These are phyloP conservation scores for Drosophila elegans DNA, from an alignment of 1,140 invertebrate genomes.

Conservation along the genomic window DNA sequence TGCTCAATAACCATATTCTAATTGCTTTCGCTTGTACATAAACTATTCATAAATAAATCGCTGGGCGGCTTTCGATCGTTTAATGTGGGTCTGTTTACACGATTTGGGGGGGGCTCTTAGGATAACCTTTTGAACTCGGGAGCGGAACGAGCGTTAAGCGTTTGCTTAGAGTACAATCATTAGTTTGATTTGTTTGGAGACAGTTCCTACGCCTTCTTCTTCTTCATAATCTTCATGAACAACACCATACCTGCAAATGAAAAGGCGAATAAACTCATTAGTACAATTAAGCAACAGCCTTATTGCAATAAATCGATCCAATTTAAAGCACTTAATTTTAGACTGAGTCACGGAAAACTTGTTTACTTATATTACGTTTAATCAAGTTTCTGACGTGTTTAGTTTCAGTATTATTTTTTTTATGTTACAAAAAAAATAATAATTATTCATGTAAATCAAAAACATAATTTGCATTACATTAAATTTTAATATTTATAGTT, in stretches of 20 bases:
- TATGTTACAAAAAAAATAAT: neutral
- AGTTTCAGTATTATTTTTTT: neutral
- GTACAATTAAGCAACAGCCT: neutral
- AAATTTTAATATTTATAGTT: too few relatives aligned
- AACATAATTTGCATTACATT: too few relatives aligned
- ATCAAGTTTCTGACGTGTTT: too few relatives aligned
- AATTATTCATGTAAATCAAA: neutral
- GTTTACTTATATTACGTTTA: slow-evolving; percentile 2
- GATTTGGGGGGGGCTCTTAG: slow-evolving; percentile 10
- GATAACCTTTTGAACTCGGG: slow-evolving; percentile 70
- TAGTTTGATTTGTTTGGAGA: slow-evolving; percentile 3
- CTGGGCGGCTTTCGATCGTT: slow-evolving; percentile 58
- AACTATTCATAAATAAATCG: slow-evolving; percentile 63
- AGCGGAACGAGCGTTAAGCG: slow-evolving; percentile 9
- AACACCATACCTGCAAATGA: slow-evolving; percentile 89
- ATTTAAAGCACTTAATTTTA: neutral
- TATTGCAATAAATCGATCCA: slow-evolving; percentile 19
- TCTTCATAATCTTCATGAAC: slow-evolving; percentile 92
- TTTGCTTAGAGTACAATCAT: slow-evolving; percentile 20
- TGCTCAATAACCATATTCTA: slow-evolving; percentile 36
- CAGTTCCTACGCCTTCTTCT: slow-evolving; percentile 84
- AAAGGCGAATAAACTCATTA: slow-evolving; percentile 68
- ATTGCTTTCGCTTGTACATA: slow-evolving; percentile 55
- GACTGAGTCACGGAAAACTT: slow-evolving; percentile 22
- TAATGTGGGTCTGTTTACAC: slow-evolving; percentile 56